These are phyloP conservation scores for Myiotriccus ornatus DNA, from an alignment of 2,797 vertebrate species.

Conservation along the genomic window DNA sequence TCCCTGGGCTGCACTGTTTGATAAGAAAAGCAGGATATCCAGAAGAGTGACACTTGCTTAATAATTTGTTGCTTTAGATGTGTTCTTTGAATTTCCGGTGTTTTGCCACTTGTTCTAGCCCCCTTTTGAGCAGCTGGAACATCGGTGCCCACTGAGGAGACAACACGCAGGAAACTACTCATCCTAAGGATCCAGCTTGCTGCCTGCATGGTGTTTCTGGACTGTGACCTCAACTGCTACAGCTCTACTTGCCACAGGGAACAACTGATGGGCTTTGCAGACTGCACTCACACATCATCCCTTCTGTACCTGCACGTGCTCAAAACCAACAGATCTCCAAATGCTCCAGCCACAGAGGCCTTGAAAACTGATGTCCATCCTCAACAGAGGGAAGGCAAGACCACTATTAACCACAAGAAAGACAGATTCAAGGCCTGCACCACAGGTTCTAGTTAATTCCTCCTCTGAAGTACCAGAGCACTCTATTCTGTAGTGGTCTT, in stretches of 20 bases:
- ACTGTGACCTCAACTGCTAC: neutral
- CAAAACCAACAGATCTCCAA: neutral
- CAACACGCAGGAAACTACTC: neutral
- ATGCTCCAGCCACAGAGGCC: neutral
- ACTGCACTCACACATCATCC: neutral
- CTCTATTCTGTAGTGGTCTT: neutral
- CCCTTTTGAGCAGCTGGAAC: neutral
- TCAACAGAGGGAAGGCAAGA: neutral
- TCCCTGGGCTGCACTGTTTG: neutral
- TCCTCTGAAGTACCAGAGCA: neutral
- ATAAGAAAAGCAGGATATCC: neutral
- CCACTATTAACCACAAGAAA: neutral
- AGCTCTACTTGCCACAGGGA: neutral
- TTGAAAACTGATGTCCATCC: neutral
- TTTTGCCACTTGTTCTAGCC: neutral
- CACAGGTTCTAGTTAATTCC: neutral
- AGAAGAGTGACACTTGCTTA: neutral
- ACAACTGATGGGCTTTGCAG: neutral
- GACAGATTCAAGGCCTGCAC: neutral
- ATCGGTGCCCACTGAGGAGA: neutral
- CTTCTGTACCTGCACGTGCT: neutral
- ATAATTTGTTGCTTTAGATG: neutral
- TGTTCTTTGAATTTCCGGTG: neutral
- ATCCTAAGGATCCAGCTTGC: neutral
- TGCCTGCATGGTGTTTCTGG: neutral